Percentiles rank a stretch among this genome's conserved stretches.
These are phyloP conservation scores for Drosophila funebris DNA, from an alignment of 1,140 invertebrate species.

Conservation along the genomic window DNA sequence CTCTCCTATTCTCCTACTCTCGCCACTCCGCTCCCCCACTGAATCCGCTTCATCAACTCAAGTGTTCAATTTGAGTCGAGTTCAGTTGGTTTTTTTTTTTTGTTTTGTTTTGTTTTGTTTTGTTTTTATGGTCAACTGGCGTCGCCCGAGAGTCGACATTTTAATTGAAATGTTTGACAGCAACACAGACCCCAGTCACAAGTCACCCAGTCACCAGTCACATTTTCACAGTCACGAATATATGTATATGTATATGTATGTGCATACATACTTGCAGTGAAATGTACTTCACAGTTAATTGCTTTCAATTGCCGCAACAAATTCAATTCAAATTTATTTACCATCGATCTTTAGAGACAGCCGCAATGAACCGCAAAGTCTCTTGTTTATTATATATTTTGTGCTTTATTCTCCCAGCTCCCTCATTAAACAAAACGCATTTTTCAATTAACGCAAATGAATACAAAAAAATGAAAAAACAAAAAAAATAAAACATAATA, in stretches of 20 bases:
- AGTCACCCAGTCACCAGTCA: neutral
- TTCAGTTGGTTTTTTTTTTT: constrained; percentile 31
- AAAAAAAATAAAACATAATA: constrained; percentile 2
- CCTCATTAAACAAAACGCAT: constrained; percentile 44
- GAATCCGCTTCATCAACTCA: too few species aligned
- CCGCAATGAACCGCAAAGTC: neutral
- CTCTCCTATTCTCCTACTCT: neutral
- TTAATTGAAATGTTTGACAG: constrained; percentile 80
- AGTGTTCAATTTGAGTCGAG: constrained; percentile 63
- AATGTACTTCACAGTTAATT: constrained; percentile 80
- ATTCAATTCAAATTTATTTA: constrained; percentile 69
- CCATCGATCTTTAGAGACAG: constrained; percentile 53
- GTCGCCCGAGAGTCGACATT: constrained; percentile 26
- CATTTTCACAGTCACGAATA: neutral
- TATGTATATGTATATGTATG: neutral
- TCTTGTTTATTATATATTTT: neutral
- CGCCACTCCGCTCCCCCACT: neutral
- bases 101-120: constrained; percentile 21
- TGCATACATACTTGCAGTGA: constrained; percentile 37
- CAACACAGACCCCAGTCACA: constrained; percentile 2
- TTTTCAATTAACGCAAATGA: constrained; percentile 53
- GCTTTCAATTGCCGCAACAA: constrained; percentile 69
- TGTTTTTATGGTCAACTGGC: constrained; percentile 30
- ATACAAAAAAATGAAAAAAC: constrained; percentile 13
- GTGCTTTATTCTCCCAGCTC: neutral